phyloP scores from a whole-genome alignment of 2,888 invertebrate species.

The Drosophila siamana region DNA sequence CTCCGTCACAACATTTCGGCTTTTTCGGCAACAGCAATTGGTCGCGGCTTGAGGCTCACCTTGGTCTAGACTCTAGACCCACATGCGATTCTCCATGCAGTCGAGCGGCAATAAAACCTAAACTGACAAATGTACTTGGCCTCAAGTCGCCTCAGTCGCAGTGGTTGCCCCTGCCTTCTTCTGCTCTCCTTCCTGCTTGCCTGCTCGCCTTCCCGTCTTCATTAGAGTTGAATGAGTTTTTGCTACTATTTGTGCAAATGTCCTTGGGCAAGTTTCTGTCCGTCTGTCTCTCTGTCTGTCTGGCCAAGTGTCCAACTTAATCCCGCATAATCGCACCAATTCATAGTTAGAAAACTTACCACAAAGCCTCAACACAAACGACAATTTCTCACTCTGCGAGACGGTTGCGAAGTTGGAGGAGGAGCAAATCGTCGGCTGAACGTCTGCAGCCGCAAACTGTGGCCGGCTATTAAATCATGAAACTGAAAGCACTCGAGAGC shows the following conservation, averaged over 20 bases:
- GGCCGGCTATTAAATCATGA: slow-evolving; percentile 49
- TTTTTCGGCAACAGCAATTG: slow-evolving; percentile 14
- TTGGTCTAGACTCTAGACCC: slow-evolving; percentile 8
- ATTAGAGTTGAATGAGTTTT: slow-evolving; percentile 42
- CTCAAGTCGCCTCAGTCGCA: slow-evolving; percentile 34
- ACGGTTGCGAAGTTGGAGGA: background rate
- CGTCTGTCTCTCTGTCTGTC: background rate
- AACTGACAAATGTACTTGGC: slow-evolving; percentile 39
- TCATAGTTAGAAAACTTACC: slow-evolving; percentile 54
- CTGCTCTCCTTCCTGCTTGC: no score
- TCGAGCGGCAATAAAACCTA: slow-evolving; percentile 10
- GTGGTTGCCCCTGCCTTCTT: slow-evolving; percentile 15
- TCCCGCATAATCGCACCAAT: slow-evolving; percentile 61
- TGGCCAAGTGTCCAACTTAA: slow-evolving; percentile 32
- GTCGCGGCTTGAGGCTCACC: slow-evolving; percentile 3
- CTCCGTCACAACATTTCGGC: slow-evolving; percentile 9
- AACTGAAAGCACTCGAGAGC: slow-evolving; percentile 27
- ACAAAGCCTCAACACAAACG: slow-evolving; percentile 44
- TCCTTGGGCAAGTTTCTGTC: slow-evolving; percentile 32
- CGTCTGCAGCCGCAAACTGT: slow-evolving; percentile 29
- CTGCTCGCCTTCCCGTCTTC: slow-evolving; percentile 7
- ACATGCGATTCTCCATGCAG: slow-evolving; percentile 6
- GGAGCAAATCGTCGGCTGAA: background rate
- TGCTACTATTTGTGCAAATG: slow-evolving; percentile 15
- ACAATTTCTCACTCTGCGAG: slow-evolving; percentile 38